These are phyloP conservation scores for Cephalotes varians DNA, from an alignment of 2,888 invertebrate genomes.

Conservation along the genomic window DNA sequence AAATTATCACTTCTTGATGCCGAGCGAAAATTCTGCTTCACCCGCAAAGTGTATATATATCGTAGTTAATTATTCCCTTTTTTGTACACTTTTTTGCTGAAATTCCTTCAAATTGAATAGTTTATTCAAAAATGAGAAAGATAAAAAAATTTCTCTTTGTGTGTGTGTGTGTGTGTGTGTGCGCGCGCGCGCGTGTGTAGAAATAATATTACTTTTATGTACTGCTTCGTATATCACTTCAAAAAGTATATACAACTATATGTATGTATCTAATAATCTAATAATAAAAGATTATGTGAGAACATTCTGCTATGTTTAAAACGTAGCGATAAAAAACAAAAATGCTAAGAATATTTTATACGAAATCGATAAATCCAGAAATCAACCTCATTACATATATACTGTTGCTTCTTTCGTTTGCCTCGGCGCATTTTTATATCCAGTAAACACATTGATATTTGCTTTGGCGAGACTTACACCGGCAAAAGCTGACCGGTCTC, in stretches of 20 bases:
- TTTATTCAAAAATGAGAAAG: background rate
- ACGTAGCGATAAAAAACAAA: background rate
- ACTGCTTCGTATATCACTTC: background rate
- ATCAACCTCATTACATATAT: slow-evolving; percentile 26
- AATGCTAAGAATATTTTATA: background rate
- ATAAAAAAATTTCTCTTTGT: background rate
- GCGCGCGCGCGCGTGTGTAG: no score
- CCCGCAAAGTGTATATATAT: background rate
- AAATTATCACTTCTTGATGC: slow-evolving; percentile 29
- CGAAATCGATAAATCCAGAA: slow-evolving; percentile 4
- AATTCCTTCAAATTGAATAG: background rate
- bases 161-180: no score
- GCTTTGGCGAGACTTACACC: slow-evolving; percentile 63
- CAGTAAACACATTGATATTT: slow-evolving; percentile 63
- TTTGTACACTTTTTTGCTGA: background rate
- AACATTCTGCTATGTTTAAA: background rate
- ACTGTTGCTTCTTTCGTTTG: slow-evolving; percentile 15
- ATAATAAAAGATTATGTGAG: background rate
- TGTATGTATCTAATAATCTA: background rate
- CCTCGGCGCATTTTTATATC: slow-evolving; percentile 34
- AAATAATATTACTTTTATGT: background rate
- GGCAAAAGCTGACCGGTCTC: slow-evolving; percentile 68
- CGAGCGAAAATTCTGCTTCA: slow-evolving; percentile 7
- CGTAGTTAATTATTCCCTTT: background rate
- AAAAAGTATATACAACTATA: background rate